Conservation (phyloP, 1,140 invertebrate genomes). For the Scaptomyza hsui region DNA sequence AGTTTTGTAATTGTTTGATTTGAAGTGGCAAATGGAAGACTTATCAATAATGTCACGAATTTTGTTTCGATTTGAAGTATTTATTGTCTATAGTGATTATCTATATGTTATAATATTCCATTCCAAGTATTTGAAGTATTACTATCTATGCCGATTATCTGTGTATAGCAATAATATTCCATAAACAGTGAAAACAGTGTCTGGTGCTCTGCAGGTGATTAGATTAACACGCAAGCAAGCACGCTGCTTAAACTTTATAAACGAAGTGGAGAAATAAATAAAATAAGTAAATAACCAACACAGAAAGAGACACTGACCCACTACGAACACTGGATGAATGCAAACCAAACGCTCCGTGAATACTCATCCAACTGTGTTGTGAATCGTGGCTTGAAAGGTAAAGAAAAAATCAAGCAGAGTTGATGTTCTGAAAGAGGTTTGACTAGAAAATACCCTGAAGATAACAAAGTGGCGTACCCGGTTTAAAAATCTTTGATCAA, state of each 20-base stretch:
- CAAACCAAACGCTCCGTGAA: constrained; percentile 18
- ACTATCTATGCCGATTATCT: constrained; percentile 41
- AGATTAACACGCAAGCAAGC: constrained; percentile 38
- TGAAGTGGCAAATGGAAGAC: constrained; percentile 10
- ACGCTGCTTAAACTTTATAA: constrained; percentile 13
- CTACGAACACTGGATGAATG: constrained; percentile 10
- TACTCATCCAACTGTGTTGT: constrained; percentile 20
- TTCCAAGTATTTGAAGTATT: constrained; percentile 20
- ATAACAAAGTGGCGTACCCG: too few relatives aligned
- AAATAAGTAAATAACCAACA: background rate
- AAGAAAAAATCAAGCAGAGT: background rate
- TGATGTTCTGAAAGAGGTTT: too few relatives aligned
- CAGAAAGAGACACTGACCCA: constrained; percentile 2
- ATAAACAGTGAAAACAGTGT: background rate
- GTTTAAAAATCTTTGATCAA: too few relatives aligned
- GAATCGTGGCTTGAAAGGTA: constrained; percentile 7
- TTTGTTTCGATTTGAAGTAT: constrained; percentile 37
- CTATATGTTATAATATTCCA: background rate
- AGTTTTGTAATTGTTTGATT: constrained; percentile 1
- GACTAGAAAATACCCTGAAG: background rate
- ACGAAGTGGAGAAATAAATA: constrained; percentile 14
- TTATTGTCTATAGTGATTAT: constrained; percentile 15
- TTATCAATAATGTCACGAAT: constrained; percentile 38
- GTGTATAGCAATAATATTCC: constrained; percentile 12
- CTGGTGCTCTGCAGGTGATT: constrained; percentile 18